Percentiles rank a stretch among this genome's conserved stretches.
Evolutionary conservation across 2,888 invertebrate species (phyloP).

Genomic region (Notocelia uddmanniana): DNA sequence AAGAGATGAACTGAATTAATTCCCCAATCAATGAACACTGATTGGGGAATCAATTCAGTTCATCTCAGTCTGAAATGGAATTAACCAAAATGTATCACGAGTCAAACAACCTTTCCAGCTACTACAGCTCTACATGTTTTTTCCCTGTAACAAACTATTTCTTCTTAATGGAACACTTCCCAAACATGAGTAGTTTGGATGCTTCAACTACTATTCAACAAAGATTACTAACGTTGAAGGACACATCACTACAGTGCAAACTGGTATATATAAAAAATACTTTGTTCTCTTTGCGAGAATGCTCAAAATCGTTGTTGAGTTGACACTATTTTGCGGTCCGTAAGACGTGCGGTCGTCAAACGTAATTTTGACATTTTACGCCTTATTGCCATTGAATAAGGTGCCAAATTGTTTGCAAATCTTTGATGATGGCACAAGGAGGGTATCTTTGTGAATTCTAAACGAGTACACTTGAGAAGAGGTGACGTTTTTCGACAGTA

Average conservation of each 20-base stretch:
- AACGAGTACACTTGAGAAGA: not conserved
- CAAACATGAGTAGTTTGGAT: slow-evolving; percentile 11
- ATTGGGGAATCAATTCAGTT: too few relatives aligned
- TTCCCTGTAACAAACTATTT: not conserved
- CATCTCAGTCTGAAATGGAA: too few relatives aligned
- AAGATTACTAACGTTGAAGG: not conserved
- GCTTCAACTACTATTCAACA: not conserved
- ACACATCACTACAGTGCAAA: not conserved
- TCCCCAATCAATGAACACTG: too few relatives aligned
- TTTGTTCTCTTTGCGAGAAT: not conserved
- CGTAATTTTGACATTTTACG: not conserved
- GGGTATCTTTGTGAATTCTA: not conserved
- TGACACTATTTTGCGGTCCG: not conserved
- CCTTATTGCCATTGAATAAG: not conserved
- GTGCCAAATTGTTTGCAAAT: too few relatives aligned
- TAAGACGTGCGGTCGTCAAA: not conserved
- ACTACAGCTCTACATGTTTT: too few relatives aligned
- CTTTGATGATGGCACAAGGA: not conserved
- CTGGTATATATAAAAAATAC: not conserved
- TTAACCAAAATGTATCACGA: too few relatives aligned
- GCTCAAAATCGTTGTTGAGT: not conserved
- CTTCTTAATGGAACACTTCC: not conserved
- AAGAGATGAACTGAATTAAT: too few relatives aligned
- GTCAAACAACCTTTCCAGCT: not conserved
- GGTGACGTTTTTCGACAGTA: not conserved